Evolutionary conservation across 2,113 vertebrate species (phyloP).

Genomic region (Centropus bengalensis): DNA sequence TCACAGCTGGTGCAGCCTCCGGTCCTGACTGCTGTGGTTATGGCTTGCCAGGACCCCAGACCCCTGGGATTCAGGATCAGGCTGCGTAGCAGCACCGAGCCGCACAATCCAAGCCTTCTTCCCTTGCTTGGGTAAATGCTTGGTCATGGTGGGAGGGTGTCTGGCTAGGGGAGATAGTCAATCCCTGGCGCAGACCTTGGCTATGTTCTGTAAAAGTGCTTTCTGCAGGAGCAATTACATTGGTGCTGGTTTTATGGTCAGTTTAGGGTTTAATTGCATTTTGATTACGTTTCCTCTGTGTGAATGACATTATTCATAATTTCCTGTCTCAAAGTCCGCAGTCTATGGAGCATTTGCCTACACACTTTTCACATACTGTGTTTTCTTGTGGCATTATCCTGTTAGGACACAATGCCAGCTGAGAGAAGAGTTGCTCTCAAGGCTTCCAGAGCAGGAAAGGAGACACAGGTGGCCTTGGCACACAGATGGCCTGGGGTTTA

Average conservation of each 20-base stretch:
- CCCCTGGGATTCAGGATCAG: background rate
- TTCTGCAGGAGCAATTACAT: background rate
- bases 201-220: background rate
- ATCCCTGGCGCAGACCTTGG: background rate
- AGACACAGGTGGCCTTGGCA: background rate
- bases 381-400: background rate
- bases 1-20: background rate
- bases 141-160: background rate
- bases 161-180: background rate
- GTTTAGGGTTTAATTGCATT: background rate
- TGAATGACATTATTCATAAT: background rate
- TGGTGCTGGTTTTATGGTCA: background rate
- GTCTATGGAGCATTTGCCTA: fast-evolving
- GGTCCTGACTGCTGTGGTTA: background rate
- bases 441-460: background rate
- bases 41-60: background rate
- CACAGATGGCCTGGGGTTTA: background rate
- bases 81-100: background rate
- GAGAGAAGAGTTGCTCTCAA: background rate
- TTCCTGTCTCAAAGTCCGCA: background rate
- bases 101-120: background rate
- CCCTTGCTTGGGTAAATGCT: background rate
- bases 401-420: background rate
- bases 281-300: background rate
- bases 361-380: fast-evolving